Percentiles rank a stretch among this genome's conserved stretches.
These are phyloP conservation scores for Orientallactaga bullata DNA, from an alignment of 2,113 vertebrate genomes.

Conservation along the genomic window DNA sequence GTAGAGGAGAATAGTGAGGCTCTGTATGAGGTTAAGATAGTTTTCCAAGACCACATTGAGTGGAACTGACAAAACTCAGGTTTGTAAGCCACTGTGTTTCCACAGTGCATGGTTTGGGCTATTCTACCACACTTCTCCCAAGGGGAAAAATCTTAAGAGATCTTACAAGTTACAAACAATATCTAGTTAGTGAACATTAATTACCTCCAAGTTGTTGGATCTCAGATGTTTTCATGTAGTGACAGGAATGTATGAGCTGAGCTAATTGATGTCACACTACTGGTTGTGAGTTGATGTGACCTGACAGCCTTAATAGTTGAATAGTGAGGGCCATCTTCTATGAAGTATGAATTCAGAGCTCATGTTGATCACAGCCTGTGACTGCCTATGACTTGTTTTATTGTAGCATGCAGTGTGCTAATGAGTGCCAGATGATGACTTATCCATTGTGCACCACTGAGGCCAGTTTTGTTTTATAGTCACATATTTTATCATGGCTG, in stretches of 20 bases:
- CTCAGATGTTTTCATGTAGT: background rate
- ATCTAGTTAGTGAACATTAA: background rate
- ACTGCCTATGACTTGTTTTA: background rate
- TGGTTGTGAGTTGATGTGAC: too few species aligned
- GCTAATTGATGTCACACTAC: too few species aligned
- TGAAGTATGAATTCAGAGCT: constrained; percentile 8
- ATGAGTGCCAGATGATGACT: background rate
- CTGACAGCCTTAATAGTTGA: background rate
- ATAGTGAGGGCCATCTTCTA: background rate
- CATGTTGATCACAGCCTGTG: background rate
- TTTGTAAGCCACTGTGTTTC: background rate
- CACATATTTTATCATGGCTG: background rate
- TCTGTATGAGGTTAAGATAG: background rate
- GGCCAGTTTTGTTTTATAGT: background rate
- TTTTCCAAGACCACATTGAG: background rate
- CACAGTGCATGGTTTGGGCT: background rate
- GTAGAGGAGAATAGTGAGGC: background rate
- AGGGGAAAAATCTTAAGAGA: background rate
- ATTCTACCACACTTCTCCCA: background rate
- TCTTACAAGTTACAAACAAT: background rate
- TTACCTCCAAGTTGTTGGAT: background rate
- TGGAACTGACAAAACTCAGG: background rate
- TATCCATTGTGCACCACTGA: background rate
- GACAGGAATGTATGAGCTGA: background rate
- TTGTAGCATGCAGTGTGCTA: background rate